phyloP scores from a whole-genome alignment of 2,797 vertebrate species.

The Crocidura indochinensis region DNA sequence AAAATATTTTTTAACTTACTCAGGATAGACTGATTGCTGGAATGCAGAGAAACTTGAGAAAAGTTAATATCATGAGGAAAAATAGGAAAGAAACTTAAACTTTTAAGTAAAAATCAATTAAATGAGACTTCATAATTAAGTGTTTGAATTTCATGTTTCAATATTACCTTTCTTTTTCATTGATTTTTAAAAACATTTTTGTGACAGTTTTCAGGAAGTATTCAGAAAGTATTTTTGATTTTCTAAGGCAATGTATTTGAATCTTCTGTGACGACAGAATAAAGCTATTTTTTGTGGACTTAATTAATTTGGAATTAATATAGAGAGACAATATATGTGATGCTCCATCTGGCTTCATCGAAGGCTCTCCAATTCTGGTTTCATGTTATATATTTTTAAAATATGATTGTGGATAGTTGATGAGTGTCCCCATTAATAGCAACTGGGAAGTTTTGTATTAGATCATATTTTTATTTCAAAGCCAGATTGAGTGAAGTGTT shows the following conservation, averaged over 20 bases:
- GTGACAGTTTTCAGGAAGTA: not conserved
- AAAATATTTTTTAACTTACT: not conserved
- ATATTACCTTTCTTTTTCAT: not conserved
- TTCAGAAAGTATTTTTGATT: conserved; percentile 11
- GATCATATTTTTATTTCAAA: conserved; percentile 78
- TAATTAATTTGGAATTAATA: conserved; percentile 78
- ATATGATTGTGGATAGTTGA: conserved; percentile 73
- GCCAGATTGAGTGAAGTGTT: conserved; percentile 64
- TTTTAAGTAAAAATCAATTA: not conserved
- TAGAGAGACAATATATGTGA: conserved; percentile 64
- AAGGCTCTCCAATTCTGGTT: conserved; percentile 74
- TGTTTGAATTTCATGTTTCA: conserved; percentile 25
- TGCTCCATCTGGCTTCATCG: conserved; percentile 76
- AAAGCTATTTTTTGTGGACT: conserved; percentile 27
- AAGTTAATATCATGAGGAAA: not conserved
- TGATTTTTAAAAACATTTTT: conserved; percentile 16
- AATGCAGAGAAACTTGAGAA: too few species aligned
- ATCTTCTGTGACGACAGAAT: not conserved
- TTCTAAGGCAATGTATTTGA: conserved; percentile 1
- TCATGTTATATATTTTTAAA: conserved; percentile 67
- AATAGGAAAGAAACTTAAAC: not conserved
- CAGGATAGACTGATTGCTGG: too few species aligned
- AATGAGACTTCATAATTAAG: not conserved
- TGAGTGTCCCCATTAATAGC: conserved; percentile 66
- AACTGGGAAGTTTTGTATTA: conserved; percentile 61